These are phyloP conservation scores for Aphaenogaster rudis DNA, from an alignment of 1,140 invertebrate species.

Conservation along the genomic window DNA sequence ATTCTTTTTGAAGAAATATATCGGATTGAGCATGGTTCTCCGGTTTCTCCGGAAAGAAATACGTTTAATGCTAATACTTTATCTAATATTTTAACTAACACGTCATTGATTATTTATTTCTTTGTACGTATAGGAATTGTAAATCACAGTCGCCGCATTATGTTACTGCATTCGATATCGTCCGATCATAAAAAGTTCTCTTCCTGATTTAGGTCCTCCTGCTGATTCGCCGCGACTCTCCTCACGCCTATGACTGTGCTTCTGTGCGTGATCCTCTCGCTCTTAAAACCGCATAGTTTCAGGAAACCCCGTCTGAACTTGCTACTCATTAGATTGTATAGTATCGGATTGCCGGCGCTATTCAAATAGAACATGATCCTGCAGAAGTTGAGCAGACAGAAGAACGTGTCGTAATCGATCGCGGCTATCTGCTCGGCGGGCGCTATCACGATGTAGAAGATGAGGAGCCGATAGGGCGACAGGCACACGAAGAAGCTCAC, in stretches of 20 bases:
- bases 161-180: not conserved
- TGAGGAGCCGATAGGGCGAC: conserved; percentile 94
- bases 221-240: conserved; percentile 84
- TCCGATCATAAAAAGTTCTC: conserved; percentile 82
- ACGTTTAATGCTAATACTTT: not conserved
- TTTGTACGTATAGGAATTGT: not conserved
- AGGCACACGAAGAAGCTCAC: conserved; percentile 95
- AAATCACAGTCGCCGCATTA: not conserved
- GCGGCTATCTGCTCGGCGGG: conserved; percentile 88
- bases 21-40: not conserved
- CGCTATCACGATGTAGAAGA: conserved; percentile 92
- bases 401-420: conserved; percentile 91
- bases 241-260: conserved; percentile 85
- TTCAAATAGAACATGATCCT: conserved; percentile 95
- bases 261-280: conserved; percentile 83
- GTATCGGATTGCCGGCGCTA: conserved; percentile 93
- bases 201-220: conserved; percentile 84
- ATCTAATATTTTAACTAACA: not conserved
- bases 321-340: conserved; percentile 95
- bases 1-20: not conserved
- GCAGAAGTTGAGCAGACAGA: conserved; percentile 93
- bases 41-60: not conserved
- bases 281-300: conserved; percentile 88
- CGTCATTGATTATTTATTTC: not conserved
- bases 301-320: conserved; percentile 94